Evolutionary conservation across 2,888 invertebrate genomes (phyloP).

Genomic region (Cephus sareptanus): DNA sequence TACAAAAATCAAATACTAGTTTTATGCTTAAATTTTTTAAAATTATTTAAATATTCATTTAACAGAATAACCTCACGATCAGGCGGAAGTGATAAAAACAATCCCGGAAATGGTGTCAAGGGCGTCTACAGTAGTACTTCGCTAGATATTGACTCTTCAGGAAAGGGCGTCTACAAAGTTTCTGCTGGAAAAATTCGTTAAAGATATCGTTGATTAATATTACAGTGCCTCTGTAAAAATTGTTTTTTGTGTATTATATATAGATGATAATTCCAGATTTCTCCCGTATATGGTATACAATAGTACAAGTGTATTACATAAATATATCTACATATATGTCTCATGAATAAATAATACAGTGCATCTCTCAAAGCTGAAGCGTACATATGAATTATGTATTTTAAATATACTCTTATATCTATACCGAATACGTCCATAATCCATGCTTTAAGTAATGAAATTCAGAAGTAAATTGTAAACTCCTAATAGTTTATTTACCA

Average conservation of each 20-base stretch:
- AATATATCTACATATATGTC: background rate
- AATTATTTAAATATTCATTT: background rate
- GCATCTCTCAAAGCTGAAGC: no score
- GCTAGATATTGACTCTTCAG: background rate
- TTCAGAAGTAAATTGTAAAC: no score
- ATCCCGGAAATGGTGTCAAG: background rate
- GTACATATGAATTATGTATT: no score
- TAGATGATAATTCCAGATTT: background rate
- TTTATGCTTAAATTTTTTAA: background rate
- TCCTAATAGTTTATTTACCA: no score
- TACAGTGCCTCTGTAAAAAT: background rate
- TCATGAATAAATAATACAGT: background rate
- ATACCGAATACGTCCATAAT: no score
- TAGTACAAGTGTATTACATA: background rate
- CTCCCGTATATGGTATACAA: background rate
- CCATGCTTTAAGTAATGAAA: no score
- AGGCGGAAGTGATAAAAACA: background rate
- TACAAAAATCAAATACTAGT: background rate
- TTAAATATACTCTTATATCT: no score
- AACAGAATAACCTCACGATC: background rate
- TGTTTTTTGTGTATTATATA: background rate
- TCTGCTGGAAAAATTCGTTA: constrained; percentile 1
- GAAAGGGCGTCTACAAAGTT: background rate
- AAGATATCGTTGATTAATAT: background rate
- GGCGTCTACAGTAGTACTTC: constrained; percentile 1